Percentiles rank a stretch among this genome's conserved stretches.
These are phyloP conservation scores for Lepidocolaptes lacrymiger DNA, from an alignment of 2,797 vertebrate species.

Conservation along the genomic window DNA sequence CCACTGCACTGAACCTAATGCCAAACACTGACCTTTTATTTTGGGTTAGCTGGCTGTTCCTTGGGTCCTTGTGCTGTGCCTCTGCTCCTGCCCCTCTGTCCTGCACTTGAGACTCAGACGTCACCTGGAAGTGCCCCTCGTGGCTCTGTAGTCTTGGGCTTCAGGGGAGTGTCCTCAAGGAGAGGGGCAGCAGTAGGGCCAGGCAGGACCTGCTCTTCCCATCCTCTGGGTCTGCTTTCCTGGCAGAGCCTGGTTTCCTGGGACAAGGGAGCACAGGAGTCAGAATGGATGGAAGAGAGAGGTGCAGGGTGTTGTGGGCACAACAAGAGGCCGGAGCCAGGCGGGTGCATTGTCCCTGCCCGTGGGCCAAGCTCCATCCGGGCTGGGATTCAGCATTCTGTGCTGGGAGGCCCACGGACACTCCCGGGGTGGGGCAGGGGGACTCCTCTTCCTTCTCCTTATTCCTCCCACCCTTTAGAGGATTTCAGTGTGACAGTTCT, in stretches of 20 bases:
- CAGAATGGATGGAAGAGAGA: not conserved
- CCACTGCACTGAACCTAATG: not conserved
- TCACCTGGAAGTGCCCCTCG: not conserved
- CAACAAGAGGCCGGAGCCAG: not conserved
- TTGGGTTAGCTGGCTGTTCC: not conserved
- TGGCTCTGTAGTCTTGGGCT: not conserved
- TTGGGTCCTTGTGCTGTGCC: not conserved
- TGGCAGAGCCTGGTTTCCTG: not conserved
- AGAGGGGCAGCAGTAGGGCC: not conserved
- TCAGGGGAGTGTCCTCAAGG: not conserved
- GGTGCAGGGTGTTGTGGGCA: not conserved
- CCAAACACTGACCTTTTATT: not conserved
- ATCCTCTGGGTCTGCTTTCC: not conserved
- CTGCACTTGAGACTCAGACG: not conserved
- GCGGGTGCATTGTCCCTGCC: rapidly evolving
- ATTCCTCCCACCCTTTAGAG: not conserved
- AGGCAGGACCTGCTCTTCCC: not conserved
- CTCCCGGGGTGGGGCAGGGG: not conserved
- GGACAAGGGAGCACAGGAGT: not conserved
- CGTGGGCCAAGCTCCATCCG: not conserved
- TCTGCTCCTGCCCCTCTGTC: not conserved
- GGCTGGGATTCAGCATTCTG: not conserved
- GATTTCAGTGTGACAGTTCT: slow-evolving; percentile 76
- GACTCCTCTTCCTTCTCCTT: not conserved
- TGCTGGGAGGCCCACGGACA: not conserved